Evolutionary conservation across 2,888 invertebrate genomes (phyloP).

Genomic region (Cataglyphis albicans): DNA sequence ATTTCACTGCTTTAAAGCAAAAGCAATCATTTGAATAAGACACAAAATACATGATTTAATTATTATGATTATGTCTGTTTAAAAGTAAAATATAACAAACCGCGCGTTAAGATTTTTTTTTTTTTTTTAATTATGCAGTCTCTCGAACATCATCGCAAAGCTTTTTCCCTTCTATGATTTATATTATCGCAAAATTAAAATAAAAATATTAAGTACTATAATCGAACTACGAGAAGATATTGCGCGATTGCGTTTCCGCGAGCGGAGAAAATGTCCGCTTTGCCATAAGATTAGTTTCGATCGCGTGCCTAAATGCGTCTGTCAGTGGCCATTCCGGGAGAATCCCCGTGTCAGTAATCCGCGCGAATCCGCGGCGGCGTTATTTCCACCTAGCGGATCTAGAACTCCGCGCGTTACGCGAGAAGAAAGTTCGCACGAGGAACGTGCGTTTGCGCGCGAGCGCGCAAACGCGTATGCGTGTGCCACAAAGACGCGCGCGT

Average conservation of each 20-base stretch:
- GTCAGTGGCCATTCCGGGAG: conserved; percentile 7
- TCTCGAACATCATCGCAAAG: background rate
- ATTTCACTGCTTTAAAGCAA: conserved; percentile 15
- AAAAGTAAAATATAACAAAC: background rate
- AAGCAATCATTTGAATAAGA: conserved; percentile 3
- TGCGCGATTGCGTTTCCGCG: background rate
- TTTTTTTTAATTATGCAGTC: background rate
- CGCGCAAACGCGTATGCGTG: conserved; percentile 58
- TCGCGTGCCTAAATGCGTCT: conserved; percentile 38
- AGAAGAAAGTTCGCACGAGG: conserved; percentile 60
- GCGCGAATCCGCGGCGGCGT: conserved; percentile 51
- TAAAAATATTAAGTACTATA: no score
- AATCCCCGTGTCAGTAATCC: conserved; percentile 24
- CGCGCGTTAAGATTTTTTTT: background rate
- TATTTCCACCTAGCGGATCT: conserved; percentile 61
- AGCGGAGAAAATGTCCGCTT: background rate
- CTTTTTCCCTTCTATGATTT: conserved; percentile 14
- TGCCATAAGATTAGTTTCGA: conserved; percentile 18
- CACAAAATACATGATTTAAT: conserved; percentile 2
- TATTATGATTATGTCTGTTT: background rate
- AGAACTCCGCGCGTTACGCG: conserved; percentile 60
- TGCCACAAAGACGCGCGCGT: conserved; percentile 63
- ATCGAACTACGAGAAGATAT: no score
- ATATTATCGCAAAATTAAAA: background rate
- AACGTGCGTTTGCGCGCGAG: conserved; percentile 75